Evolutionary conservation across 2,113 vertebrate species (phyloP).

Genomic region (Quiscalus mexicanus): DNA sequence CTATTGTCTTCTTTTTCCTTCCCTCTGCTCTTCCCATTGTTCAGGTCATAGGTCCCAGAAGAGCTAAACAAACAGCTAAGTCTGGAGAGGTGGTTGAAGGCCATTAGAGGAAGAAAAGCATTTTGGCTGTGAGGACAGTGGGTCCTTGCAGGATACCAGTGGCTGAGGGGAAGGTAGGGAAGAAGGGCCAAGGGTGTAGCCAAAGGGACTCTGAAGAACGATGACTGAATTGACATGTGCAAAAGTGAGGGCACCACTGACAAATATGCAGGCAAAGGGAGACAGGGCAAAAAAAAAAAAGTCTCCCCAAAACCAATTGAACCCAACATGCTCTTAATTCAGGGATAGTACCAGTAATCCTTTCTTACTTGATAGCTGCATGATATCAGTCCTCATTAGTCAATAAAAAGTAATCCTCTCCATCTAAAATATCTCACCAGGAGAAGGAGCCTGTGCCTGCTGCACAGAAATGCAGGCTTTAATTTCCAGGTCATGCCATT

Average conservation of each 20-base stretch:
- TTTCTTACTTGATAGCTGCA: neutral
- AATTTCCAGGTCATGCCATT: neutral
- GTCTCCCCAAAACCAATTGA: neutral
- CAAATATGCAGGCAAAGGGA: neutral
- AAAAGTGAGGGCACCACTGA: neutral
- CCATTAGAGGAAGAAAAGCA: neutral
- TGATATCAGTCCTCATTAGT: neutral
- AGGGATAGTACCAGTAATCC: constrained; percentile 13
- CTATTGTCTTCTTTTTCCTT: neutral
- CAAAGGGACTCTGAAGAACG: neutral
- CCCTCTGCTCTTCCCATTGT: neutral
- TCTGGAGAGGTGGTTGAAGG: neutral
- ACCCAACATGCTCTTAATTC: constrained; percentile 18
- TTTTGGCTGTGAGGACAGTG: neutral
- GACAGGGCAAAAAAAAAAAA: neutral
- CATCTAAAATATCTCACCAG: neutral
- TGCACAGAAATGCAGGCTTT: neutral
- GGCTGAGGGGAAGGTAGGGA: neutral
- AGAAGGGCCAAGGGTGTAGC: neutral
- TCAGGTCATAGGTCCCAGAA: constrained; percentile 49
- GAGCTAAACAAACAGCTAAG: neutral
- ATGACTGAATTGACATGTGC: neutral
- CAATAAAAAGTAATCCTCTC: neutral
- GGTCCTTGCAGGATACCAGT: neutral
- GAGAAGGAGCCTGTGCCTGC: neutral